Base-by-base conservation (phyloP, 2,797 vertebrate species). In the Picus viridis region DNA sequence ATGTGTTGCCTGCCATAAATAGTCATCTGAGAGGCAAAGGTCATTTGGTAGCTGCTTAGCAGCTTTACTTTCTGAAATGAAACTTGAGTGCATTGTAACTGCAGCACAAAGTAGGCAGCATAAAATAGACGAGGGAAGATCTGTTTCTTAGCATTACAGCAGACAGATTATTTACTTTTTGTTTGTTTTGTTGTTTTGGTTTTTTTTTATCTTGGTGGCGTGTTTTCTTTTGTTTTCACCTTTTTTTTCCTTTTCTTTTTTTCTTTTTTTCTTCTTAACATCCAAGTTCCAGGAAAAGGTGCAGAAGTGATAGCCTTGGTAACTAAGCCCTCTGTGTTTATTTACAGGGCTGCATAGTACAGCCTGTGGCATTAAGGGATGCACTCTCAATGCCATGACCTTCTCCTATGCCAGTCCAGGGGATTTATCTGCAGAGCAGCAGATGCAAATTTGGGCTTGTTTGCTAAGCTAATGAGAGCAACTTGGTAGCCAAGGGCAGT, bases 31-130 rank as follows among this genome's bases (percentile, higher is more conserved):
- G 83, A 94, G 95, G 76, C 92, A 96, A 96, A 97, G 96, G 96
- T 94, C 95, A 95, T 67, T 86, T 83, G 49, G 90, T 96, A 90
- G 72, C 85, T 96, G 88, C 90, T 96, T 95, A 94, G 93, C 72
- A 93, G 92, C 90, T 94, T 96, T 88, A 89, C 95, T 96, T 97
- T 95, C 96, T 75, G 82, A 97, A 96, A 97, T 97, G 95, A 96
- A 96, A 92, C 91, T 91, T 0, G 0, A 78, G 39, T 70, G 30
- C 61, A 41, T 62, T 75, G 61, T 49, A 93, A 94, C 81, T 77
- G 69, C 56, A 79, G 75, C 36, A 86, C 65, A 87, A 83, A 87
- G 26, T 15, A 1, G 27, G 22, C 11, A 12, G 24, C 61, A 62
- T 89, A 80, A 91, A 75, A 92, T 7, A 82, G 47, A 83, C 41